These are phyloP conservation scores for Saguinus oedipus DNA, from an alignment of 2,797 vertebrate genomes.

Conservation along the genomic window DNA sequence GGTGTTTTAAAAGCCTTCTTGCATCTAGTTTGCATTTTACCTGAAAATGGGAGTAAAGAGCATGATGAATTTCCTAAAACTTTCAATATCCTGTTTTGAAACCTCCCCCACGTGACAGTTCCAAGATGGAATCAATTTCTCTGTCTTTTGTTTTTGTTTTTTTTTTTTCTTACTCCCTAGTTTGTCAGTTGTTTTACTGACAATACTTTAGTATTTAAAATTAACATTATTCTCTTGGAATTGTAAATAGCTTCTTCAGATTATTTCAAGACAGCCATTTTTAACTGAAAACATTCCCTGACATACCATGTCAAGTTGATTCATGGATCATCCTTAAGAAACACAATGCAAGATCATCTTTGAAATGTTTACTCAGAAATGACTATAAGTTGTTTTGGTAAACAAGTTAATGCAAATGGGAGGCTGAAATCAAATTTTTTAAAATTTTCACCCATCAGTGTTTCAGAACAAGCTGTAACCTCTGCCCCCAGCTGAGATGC, in stretches of 20 bases:
- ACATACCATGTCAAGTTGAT: neutral
- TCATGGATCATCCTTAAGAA: neutral
- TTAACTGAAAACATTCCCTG: neutral
- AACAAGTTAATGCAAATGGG: neutral
- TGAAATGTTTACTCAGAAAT: neutral
- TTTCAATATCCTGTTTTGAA: slow-evolving; percentile 37
- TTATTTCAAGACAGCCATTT: neutral
- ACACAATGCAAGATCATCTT: neutral
- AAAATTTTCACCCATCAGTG: neutral
- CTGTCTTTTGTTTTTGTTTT: neutral
- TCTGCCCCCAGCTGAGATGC: neutral
- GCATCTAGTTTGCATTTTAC: slow-evolving; percentile 79
- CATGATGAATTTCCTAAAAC: slow-evolving; percentile 54
- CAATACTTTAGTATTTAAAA: neutral
- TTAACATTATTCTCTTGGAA: neutral
- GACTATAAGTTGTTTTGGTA: neutral
- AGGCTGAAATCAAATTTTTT: neutral
- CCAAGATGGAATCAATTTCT: neutral
- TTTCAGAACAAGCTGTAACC: neutral
- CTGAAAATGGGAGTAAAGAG: slow-evolving; percentile 70
- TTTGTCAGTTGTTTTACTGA: slow-evolving; percentile 3
- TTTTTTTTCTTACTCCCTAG: neutral
- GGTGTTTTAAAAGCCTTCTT: slow-evolving; percentile 79
- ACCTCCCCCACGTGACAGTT: neutral
- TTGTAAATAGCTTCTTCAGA: neutral